These are phyloP conservation scores for Rattus rattus DNA, from an alignment of 2,113 vertebrate genomes.

Conservation along the genomic window DNA sequence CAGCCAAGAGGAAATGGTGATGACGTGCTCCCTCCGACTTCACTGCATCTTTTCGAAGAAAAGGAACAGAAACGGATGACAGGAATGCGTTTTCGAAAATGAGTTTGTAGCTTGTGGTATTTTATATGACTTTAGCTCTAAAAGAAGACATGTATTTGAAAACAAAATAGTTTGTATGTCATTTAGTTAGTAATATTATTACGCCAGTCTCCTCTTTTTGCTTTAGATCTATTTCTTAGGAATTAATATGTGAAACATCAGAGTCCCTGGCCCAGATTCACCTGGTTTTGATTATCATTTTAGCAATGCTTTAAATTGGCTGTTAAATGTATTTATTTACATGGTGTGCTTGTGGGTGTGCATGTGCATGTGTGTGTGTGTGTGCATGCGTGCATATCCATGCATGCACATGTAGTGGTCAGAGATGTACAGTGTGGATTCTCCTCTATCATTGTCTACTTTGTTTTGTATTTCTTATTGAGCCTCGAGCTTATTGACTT, in stretches of 20 bases:
- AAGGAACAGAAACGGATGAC: conserved; percentile 58
- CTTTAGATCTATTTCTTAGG: not conserved
- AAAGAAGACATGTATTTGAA: conserved; percentile 32
- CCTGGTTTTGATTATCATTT: not conserved
- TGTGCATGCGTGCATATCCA: not conserved
- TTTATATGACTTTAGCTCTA: conserved; percentile 28
- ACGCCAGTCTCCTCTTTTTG: not conserved
- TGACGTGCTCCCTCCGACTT: conserved; percentile 41
- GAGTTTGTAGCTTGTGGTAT: conserved; percentile 39
- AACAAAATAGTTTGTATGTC: not conserved
- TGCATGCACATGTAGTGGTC: too few species aligned
- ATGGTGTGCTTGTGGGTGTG: not conserved
- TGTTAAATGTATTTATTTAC: not conserved
- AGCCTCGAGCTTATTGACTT: not conserved
- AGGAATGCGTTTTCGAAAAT: conserved; percentile 64
- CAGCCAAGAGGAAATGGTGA: conserved; percentile 65
- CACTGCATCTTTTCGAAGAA: conserved; percentile 46
- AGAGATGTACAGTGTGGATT: not conserved
- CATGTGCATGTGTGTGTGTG: not conserved
- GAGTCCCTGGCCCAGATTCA: not conserved
- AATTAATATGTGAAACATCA: conserved; percentile 11
- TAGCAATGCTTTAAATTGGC: not conserved
- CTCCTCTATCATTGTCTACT: not conserved
- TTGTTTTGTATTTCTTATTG: not conserved
- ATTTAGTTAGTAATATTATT: not conserved